Percentiles rank a stretch among this genome's conserved stretches.
These are phyloP conservation scores for Hydrophis major DNA, from an alignment of 2,797 vertebrate genomes.

Conservation along the genomic window DNA sequence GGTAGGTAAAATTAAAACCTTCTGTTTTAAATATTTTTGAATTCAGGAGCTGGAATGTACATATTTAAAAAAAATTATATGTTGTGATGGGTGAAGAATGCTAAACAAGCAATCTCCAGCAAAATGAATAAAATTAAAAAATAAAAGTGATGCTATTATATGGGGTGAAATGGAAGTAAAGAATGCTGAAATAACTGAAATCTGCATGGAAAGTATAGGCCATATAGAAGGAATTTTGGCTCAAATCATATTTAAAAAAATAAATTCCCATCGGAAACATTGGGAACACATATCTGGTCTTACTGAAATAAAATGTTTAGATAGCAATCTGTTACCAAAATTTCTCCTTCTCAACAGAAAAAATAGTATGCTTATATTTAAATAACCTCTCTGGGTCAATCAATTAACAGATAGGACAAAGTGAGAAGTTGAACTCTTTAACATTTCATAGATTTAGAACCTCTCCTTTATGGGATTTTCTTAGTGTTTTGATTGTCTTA, in stretches of 20 bases:
- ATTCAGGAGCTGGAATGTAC: not conserved
- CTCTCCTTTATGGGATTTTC: not conserved
- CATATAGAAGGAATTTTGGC: not conserved
- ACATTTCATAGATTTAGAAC: not conserved
- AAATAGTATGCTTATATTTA: not conserved
- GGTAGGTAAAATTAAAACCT: not conserved
- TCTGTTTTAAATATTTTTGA: not conserved
- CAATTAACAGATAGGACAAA: not conserved
- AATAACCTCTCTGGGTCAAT: not conserved
- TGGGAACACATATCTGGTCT: not conserved
- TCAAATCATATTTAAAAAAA: not conserved
- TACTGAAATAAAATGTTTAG: not conserved
- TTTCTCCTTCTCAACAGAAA: not conserved
- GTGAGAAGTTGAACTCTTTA: not conserved
- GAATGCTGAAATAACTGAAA: not conserved
- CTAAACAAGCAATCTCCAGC: not conserved
- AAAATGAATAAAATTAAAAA: not conserved
- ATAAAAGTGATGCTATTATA: not conserved
- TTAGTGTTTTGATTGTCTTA: not conserved
- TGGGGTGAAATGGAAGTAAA: not conserved
- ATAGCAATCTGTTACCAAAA: not conserved
- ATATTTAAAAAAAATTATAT: too few relatives aligned
- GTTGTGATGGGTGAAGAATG: not conserved
- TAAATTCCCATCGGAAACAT: not conserved
- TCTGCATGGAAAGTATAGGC: not conserved